Base-by-base conservation (phyloP, 2,888 invertebrate genomes). In the Euzophera pinguis region DNA sequence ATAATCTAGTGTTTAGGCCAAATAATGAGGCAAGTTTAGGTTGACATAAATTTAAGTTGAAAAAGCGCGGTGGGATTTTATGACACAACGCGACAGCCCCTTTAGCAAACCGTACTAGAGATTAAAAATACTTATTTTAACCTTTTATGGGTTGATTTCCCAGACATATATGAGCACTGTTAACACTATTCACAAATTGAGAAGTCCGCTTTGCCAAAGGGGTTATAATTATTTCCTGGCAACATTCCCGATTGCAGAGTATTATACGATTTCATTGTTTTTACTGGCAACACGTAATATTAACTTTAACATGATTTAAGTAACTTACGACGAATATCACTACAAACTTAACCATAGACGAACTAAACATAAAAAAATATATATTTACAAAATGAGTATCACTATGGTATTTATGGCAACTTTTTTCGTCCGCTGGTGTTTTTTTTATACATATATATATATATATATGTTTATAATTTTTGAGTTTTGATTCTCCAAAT, bases 341-440 rank as follows among this genome's bases (percentile, higher is more conserved):
- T 43, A 13, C n/a, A 38, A 29, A 43, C 22, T 1, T n/a, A 43
- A 43, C 43, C 29, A 43, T 13, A 27, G 5, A 41, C 29, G 29
- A 43, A 43, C 43, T 22, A 48, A 48, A 35, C 37, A n/a, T 48
- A 37, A 47, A 37, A 43, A 43, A 43, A 22, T 48, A 48, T 37
- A 48, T 48, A 48, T 48, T 17, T 48, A 48, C 47, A 22, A 48
- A 43, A 27, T 48, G 47, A 48, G 47, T 48, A 48, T 48, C 47
- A 48, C 47, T 48, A 48, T 13, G 22, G 14, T 35, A 13, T 38
- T 38, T 48, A 48, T 48, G 47, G 47, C 47, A 48, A 47, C 47
- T 35, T 5, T 10, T 43, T 22, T 13, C 22, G 29, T 29, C 43
- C 43, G 43, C 43, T 29, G 29, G 29, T 43, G 5, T 13, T 13